phyloP scores from a whole-genome alignment of 64 coral and sea anemone genomes.

The Pachyseris speciosa region DNA sequence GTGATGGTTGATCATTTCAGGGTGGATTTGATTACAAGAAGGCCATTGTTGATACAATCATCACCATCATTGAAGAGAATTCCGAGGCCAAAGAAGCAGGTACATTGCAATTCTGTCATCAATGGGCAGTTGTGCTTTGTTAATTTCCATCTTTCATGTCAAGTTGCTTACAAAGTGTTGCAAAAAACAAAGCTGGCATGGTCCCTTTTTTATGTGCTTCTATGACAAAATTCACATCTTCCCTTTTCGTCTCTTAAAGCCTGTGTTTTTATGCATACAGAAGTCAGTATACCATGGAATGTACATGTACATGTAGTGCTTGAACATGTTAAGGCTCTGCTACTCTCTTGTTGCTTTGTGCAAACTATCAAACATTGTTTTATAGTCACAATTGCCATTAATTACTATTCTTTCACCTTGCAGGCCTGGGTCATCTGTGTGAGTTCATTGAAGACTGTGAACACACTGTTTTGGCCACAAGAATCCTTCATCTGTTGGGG shows the following conservation, averaged over 20 bases:
- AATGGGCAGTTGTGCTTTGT: too few relatives aligned
- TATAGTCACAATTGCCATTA: not conserved
- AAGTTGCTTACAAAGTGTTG: too few relatives aligned
- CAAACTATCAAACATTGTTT: not conserved
- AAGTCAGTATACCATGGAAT: too few relatives aligned
- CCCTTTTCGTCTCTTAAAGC: too few relatives aligned
- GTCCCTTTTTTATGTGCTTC: too few relatives aligned
- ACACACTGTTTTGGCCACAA: slow-evolving; percentile 96
- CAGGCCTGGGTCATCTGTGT: slow-evolving; percentile 96
- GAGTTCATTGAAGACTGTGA: slow-evolving; percentile 99
- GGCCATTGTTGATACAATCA: slow-evolving; percentile 98
- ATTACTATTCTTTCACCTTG: not conserved
- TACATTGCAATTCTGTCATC: not conserved
- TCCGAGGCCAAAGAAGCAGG: slow-evolving; percentile 98
- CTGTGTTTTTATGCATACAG: too few relatives aligned
- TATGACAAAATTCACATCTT: too few relatives aligned
- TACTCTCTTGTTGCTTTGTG: too few relatives aligned
- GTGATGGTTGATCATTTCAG: slow-evolving; percentile 17
- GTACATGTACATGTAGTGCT: too few relatives aligned
- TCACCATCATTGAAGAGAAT: slow-evolving; percentile 95
- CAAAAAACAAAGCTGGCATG: too few relatives aligned
- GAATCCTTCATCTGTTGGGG: slow-evolving; percentile 96
- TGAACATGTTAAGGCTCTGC: too few relatives aligned
- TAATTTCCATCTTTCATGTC: too few relatives aligned
- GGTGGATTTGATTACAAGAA: slow-evolving; percentile 99